phyloP scores from a whole-genome alignment of 2,113 vertebrate genomes.

The Ginglymostoma cirratum region DNA sequence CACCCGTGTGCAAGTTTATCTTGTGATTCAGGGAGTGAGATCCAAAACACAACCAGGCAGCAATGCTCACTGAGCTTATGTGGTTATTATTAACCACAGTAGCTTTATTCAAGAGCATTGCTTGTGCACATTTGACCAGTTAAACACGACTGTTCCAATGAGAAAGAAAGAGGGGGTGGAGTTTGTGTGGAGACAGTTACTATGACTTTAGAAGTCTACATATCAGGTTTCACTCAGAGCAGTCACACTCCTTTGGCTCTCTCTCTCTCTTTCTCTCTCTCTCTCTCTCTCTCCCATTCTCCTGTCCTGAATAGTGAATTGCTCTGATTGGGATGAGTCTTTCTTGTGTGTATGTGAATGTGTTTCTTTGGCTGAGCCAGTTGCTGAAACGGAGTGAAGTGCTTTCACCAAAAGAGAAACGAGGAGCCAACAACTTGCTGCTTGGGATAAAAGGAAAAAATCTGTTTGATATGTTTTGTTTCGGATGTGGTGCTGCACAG shows the following conservation, averaged over 20 bases:
- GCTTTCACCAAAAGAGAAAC: background rate
- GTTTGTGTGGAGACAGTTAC: conserved; percentile 56
- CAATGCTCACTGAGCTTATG: background rate
- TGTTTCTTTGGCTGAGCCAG: conserved; percentile 43
- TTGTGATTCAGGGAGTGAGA: background rate
- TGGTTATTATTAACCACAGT: background rate
- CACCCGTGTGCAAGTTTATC: background rate
- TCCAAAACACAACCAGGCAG: background rate
- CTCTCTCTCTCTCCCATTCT: background rate
- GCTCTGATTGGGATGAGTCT: conserved; percentile 57
- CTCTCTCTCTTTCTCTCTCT: background rate
- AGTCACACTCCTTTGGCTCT: background rate
- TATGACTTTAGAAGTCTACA: conserved; percentile 46
- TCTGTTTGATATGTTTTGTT: background rate
- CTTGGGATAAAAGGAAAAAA: background rate
- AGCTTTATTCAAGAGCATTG: background rate
- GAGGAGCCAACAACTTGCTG: background rate
- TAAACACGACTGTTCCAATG: no score
- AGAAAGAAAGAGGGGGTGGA: conserved; percentile 51
- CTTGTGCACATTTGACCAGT: background rate
- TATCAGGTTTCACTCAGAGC: background rate
- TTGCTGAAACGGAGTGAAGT: background rate
- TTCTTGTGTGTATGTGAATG: conserved; percentile 42
- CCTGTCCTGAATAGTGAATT: conserved; percentile 47
- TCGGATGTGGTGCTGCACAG: background rate